phyloP scores from a whole-genome alignment of 2,797 vertebrate genomes.

The Tachyglossus aculeatus region DNA sequence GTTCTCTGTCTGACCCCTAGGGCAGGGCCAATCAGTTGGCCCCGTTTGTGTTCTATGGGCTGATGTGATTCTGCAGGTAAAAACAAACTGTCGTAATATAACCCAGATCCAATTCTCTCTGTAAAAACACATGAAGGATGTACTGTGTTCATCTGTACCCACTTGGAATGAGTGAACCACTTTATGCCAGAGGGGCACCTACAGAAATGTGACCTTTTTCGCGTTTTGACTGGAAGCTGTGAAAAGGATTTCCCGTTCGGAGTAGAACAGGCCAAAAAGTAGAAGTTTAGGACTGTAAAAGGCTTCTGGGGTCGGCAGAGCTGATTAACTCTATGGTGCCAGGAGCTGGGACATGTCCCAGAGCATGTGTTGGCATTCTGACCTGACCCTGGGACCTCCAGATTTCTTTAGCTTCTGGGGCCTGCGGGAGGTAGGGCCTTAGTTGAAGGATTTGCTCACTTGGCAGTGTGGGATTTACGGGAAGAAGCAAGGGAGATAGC shows the following conservation, averaged over 20 bases:
- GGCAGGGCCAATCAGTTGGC: constrained; percentile 11
- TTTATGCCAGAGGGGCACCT: not conserved
- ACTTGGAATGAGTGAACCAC: constrained; percentile 1
- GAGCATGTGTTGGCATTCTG: not conserved
- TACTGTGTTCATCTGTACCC: constrained; percentile 11
- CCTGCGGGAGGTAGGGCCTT: not conserved
- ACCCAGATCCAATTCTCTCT: not conserved
- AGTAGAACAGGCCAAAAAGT: not conserved
- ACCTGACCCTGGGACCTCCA: not conserved
- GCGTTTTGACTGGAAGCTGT: constrained; percentile 11
- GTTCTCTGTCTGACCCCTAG: not conserved
- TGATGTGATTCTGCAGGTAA: constrained; percentile 13
- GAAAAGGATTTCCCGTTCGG: too few species aligned
- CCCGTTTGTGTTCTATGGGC: not conserved
- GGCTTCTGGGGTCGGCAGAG: rapidly evolving
- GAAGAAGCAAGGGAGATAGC: not conserved
- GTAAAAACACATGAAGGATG: not conserved
- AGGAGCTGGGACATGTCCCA: not conserved
- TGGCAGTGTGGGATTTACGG: not conserved
- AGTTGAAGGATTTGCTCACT: constrained; percentile 8
- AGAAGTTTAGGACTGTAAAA: not conserved
- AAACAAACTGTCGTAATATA: not conserved
- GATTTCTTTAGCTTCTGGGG: not conserved
- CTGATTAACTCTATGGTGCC: not conserved
- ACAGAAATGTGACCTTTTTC: constrained; percentile 15